Evolutionary conservation across 2,888 invertebrate genomes (phyloP), one percentile per base, ranked within the genome.

Genomic region (Enchytraeus crypticus): DNA sequence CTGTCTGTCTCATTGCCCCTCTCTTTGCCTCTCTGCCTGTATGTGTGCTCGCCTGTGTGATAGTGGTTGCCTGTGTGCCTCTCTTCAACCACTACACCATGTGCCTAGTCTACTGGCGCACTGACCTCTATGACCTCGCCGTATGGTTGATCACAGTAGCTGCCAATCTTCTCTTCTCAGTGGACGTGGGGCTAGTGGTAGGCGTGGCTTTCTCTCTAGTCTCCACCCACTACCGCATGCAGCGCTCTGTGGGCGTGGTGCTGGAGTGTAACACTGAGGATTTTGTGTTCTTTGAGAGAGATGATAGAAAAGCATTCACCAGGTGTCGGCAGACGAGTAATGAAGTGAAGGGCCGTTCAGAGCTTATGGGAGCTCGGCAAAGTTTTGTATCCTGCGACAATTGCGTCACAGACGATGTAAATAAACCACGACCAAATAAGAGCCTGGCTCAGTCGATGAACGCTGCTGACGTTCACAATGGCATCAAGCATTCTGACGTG

Each of bases 51-150:
- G 77, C 78, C 11, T 74, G 77, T 46, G 79, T 81, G 51, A 80
- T 81, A 43, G 73, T 80, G 21, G 78, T 80, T 3, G 72, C 78
- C 14, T 69, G 80, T 54, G 79, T 80, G 65, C 76, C 77, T 43
- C 72, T 81, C 14, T 79, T 81, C 61, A 79, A 85, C 73, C 89
- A 91, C 80, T 83, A 86, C 23, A 72, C 83, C 74, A 86, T 88
- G 55, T 81, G 90, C 23, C 5, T 58, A 5, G 8, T 27, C 30
- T 86, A 89, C 70, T 90, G 88, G 87, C 84, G 82, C 70, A 79
- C 88, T 33, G 90, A 89, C 68, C 85, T 85, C 71, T 80, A 87
- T 71, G 92, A 93, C 73, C 90, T 87, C 0, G 71, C 85, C 55
- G 72, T 75, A 51, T 77, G 77, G 77, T 61, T 74, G 14, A 67